Conservation (phyloP, 2,888 invertebrate species). For the Papilio elwesi region DNA sequence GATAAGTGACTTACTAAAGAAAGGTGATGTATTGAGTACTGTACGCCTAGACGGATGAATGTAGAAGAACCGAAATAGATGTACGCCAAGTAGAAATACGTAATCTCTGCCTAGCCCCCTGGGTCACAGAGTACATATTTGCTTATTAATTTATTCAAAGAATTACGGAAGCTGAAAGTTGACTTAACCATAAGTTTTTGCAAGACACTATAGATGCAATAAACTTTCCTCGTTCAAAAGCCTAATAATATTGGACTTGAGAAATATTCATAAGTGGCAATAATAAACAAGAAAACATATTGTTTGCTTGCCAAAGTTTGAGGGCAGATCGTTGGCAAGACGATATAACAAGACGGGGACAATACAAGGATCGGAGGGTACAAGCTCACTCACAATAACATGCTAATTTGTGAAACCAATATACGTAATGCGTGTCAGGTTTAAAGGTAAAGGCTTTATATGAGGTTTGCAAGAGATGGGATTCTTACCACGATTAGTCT, state of each 20-base stretch:
- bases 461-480: too few species aligned
- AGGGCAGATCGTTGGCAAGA: constrained; percentile 26
- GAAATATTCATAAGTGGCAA: constrained; percentile 10
- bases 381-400: background rate
- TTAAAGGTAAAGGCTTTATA: too few species aligned
- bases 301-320: constrained; percentile 25
- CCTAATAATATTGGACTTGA: background rate
- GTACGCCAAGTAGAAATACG: too few species aligned
- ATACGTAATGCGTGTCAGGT: too few species aligned
- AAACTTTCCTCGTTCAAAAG: constrained; percentile 21
- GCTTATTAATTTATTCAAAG: too few species aligned
- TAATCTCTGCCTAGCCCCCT: too few species aligned
- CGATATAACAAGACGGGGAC: constrained; percentile 14
- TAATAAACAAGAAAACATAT: constrained; percentile 21
- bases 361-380: constrained; percentile 8
- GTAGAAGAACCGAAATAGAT: too few species aligned
- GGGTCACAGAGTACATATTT: too few species aligned
- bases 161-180: background rate
- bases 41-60: too few species aligned
- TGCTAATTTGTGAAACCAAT: background rate
- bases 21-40: too few species aligned
- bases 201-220: background rate
- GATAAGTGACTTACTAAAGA: too few species aligned
- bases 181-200: background rate
- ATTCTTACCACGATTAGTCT: too few species aligned